Conservation (phyloP, 1,140 invertebrate genomes). For the Hyles vespertilio region DNA sequence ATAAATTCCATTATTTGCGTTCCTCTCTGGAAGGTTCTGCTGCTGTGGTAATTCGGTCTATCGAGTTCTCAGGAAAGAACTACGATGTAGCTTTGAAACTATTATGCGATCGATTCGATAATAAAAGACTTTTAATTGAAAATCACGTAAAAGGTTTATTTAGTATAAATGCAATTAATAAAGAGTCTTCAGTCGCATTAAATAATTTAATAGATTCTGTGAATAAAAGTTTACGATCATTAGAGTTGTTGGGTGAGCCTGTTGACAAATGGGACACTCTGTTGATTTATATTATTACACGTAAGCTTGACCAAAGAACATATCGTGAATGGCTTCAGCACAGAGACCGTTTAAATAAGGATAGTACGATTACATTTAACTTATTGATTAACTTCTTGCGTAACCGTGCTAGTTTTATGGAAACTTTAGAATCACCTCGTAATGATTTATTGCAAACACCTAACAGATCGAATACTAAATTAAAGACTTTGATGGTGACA, state of each 20-base stretch:
- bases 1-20: constrained; percentile 9
- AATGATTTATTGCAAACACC: too few relatives aligned
- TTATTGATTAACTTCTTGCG: too few relatives aligned
- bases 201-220: constrained; percentile 3
- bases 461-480: too few relatives aligned
- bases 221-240: constrained; percentile 5
- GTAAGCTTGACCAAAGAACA: constrained; percentile 3
- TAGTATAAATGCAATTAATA: not conserved
- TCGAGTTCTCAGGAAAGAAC: constrained; percentile 2
- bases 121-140: constrained; percentile 5
- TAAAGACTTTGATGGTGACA: too few relatives aligned
- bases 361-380: not conserved
- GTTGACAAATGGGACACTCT: constrained; percentile 4
- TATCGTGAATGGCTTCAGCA: constrained; percentile 2
- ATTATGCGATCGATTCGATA: constrained; percentile 6
- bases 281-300: constrained; percentile 8
- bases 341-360: constrained; percentile 3
- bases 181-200: not conserved
- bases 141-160: constrained; percentile 2
- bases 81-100: constrained; percentile 7
- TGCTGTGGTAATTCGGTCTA: constrained; percentile 1
- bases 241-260: constrained; percentile 5
- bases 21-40: constrained; percentile 5
- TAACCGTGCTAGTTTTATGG: too few relatives aligned
- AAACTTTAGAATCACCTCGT: too few relatives aligned